Base-by-base conservation (phyloP, 2,888 invertebrate genomes). In the Augochlorella aurata region DNA sequence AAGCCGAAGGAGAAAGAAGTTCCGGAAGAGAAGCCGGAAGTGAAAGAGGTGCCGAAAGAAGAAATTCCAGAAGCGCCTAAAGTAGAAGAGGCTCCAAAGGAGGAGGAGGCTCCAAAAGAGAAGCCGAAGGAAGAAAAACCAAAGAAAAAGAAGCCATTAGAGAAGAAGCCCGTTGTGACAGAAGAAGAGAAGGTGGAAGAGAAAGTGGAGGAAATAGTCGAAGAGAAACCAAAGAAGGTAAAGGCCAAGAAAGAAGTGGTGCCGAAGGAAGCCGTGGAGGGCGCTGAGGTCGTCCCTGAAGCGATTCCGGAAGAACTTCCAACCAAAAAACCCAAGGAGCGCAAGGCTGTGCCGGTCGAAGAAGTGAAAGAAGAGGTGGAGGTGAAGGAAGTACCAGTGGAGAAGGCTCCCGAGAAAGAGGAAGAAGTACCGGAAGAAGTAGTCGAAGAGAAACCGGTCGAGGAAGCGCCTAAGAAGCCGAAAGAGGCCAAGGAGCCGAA, bases 401-500 rank as follows among this genome's bases (percentile, higher is more conserved):
- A 90, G 76, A 87, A 89, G 72, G 85, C 87, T 81, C 79, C 85
- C 4, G 87, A 88, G 24, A 77, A 84, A 65, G 85, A 88, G 38
- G 74, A 84, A 79, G 85, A 90, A 79, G 84, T 78, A 61, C 29
- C 81, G 38, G 5, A 83, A 77, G 85, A 90, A 81, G 85, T 80
- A 65, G 21, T 81, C 1, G 52, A 83, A 69, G 74, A 80, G 7
- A 84, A 89, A 89, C 87, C 88, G 14, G 88, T 88, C 10, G 89
- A 79, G 21, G 70, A 75, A 72, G 88, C 73, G 16, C 70, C 73
- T 38, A 74, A 75, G 21, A 86, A 76, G 66, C 84, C 89, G 5
- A 85, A 89, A 47, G 88, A 90, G 58, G 81, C n/a, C n/a, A n/a
- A n/a, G n/a, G 88, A 85, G 73, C 88, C 92, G 90, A 94, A 86